These are phyloP conservation scores for Scaptomyza polygonia DNA, from an alignment of 2,888 invertebrate species.

Conservation along the genomic window DNA sequence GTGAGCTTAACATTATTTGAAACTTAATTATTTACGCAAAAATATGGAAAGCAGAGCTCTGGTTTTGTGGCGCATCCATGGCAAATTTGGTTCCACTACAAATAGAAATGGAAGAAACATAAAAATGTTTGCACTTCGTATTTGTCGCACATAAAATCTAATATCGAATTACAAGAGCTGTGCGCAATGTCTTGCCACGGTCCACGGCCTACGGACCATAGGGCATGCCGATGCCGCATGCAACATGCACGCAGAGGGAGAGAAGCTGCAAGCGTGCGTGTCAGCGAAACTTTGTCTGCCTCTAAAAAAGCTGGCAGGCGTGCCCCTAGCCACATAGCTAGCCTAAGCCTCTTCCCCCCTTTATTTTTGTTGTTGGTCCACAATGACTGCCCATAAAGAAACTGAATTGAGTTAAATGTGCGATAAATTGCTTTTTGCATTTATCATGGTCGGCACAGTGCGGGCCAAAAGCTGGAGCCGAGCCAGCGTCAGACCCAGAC, in stretches of 20 bases:
- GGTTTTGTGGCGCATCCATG: constrained; percentile 30
- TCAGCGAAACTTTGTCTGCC: constrained; percentile 65
- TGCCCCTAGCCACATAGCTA: constrained; percentile 7
- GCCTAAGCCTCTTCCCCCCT: constrained; percentile 3
- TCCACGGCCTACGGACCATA: constrained; percentile 20
- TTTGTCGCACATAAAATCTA: constrained; percentile 81
- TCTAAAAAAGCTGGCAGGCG: constrained; percentile 5
- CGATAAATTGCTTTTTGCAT: constrained; percentile 82
- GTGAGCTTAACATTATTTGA: constrained; percentile 62
- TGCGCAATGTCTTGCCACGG: constrained; percentile 26
- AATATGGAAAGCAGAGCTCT: constrained; percentile 16
- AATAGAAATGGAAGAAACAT: constrained; percentile 69
- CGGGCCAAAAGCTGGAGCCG: constrained; percentile 49
- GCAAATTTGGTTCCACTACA: constrained; percentile 62
- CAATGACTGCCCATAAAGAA: constrained; percentile 67
- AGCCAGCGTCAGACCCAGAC: constrained; percentile 40
- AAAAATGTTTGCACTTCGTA: constrained; percentile 78
- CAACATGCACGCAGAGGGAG: neutral
- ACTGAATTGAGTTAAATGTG: constrained; percentile 79
- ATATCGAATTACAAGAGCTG: constrained; percentile 77
- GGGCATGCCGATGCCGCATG: constrained; percentile 17
- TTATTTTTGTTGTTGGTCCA: constrained; percentile 1
- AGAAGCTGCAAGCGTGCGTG: constrained; percentile 53
- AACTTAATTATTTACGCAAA: constrained; percentile 63
- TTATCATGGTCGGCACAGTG: constrained; percentile 70